Base-by-base conservation (phyloP, 2,113 vertebrate species). In the Hassar affinis region DNA sequence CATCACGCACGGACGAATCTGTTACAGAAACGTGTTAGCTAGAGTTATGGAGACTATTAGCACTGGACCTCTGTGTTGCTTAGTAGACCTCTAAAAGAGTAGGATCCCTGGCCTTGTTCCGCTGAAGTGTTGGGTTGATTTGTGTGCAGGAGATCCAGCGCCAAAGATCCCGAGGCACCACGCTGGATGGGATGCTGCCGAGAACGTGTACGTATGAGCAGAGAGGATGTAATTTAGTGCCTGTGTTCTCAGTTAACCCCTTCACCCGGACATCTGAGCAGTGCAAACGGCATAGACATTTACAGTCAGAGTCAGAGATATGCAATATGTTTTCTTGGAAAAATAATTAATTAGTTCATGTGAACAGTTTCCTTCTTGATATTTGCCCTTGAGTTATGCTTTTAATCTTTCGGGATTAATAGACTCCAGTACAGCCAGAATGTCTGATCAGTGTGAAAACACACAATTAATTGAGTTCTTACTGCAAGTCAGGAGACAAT, bases 21-120 rank as follows among this genome's bases (percentile, higher is more conserved):
- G 71, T 6, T 85, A 42, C 87, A 87, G 85, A 74, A 77, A 45
- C 86, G 81, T 85, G 86, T 91, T 88, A 85, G 85, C 42, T 35
- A 35, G 59, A 42, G 11, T 51, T 83, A 51, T 66, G 47, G 59
- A 54, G 15, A 64, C 62, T 54, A 14, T 79, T 69, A 76, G 18
- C 4, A 10, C 62, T 54, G 35, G 66, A 84, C 9, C 20, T 18
- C 42, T 47, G 35, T 76, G 49, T 74, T 68, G 51, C 35, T 59
- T 59, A 35, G 12, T 62, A 74, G 38, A 57, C 17, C 22, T 68
- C 14, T 57, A 57, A 66, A 62, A 12, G 56, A 59, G 27, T 30
- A 51, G 45, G 72, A 66, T 64, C 45, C 35, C n/a, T 64, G 38
- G 47, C 42, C 57, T 30, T 49, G 38, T 47, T 74, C 30, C 22